A percentile compares a stretch with the other conserved stretches of the same genome.
phyloP scores from a whole-genome alignment of 2,888 invertebrate genomes.

The Hirtodrosophila duncani region DNA sequence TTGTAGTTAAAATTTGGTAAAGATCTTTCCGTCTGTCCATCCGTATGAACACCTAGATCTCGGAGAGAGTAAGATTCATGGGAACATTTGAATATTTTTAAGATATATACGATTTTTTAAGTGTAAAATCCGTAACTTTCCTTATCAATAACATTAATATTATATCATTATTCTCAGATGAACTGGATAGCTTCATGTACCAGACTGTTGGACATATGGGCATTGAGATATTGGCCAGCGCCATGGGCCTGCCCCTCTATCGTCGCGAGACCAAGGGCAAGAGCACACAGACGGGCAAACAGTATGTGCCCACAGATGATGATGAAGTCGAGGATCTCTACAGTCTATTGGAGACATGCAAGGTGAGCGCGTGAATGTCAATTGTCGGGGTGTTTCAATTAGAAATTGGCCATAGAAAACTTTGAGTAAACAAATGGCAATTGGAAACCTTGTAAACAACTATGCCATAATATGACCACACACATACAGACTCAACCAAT shows the following conservation, averaged over 20 bases:
- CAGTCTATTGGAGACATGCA: slow-evolving; percentile 82
- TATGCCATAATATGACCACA: too few relatives aligned
- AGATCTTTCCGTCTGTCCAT: too few relatives aligned
- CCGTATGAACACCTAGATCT: too few relatives aligned
- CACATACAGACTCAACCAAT: too few relatives aligned
- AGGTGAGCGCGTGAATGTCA: slow-evolving; percentile 58
- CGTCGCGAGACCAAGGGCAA: slow-evolving; percentile 90
- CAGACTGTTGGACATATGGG: slow-evolving; percentile 99
- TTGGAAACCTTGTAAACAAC: too few relatives aligned
- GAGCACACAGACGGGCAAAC: slow-evolving; percentile 87
- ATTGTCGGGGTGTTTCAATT: background rate
- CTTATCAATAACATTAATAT: too few relatives aligned
- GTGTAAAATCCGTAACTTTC: slow-evolving; percentile 11
- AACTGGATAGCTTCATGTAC: slow-evolving; percentile 98
- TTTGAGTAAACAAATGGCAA: background rate
- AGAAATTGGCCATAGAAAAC: background rate
- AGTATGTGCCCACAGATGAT: slow-evolving; percentile 88
- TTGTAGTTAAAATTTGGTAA: too few relatives aligned
- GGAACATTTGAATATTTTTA: too few relatives aligned
- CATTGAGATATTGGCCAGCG: slow-evolving; percentile 93
- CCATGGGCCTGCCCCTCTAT: slow-evolving; percentile 95
- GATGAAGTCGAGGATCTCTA: slow-evolving; percentile 99
- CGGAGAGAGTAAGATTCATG: too few relatives aligned
- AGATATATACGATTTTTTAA: background rate
- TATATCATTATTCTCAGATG: slow-evolving; percentile 81